These are phyloP conservation scores for Hirtodrosophila duncani DNA, from an alignment of 2,888 invertebrate genomes.

Conservation along the genomic window DNA sequence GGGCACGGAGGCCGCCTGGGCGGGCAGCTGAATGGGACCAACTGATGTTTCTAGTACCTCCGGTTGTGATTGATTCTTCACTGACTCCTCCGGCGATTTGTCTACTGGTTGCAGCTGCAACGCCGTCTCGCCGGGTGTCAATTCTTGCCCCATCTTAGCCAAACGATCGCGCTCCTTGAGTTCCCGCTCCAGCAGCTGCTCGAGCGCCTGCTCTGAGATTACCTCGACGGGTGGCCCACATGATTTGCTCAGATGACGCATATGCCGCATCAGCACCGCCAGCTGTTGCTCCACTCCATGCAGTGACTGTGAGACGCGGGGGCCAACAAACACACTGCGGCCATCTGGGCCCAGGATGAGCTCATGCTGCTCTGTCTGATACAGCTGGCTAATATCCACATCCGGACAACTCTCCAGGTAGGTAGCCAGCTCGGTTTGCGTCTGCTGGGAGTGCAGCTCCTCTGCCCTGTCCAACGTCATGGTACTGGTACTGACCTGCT, in stretches of 20 bases:
- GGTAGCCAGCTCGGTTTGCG: constrained; percentile 30
- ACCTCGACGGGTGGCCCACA: constrained; percentile 52
- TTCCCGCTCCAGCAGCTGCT: constrained; percentile 30
- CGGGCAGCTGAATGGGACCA: constrained; percentile 40
- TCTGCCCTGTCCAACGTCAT: not conserved
- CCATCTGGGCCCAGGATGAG: constrained; percentile 26
- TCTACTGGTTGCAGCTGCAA: constrained; percentile 7
- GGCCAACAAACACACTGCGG: constrained; percentile 33
- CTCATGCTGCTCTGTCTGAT: constrained; percentile 26
- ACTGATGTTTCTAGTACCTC: constrained; percentile 19
- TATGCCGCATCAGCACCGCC: constrained; percentile 17
- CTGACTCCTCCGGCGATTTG: not conserved
- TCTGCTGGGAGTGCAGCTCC: not conserved
- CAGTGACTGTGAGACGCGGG: constrained; percentile 33
- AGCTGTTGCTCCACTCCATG: constrained; percentile 32
- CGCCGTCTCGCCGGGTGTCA: constrained; percentile 16
- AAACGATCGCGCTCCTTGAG: constrained; percentile 36
- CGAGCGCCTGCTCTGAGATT: constrained; percentile 22
- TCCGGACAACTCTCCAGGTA: constrained; percentile 13
- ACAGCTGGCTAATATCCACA: constrained; percentile 27
- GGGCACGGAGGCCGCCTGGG: constrained; percentile 20
- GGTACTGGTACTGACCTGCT: not conserved
- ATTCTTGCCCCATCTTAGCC: constrained; percentile 5
- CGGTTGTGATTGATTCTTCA: not conserved
- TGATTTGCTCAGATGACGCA: constrained; percentile 26